These are phyloP conservation scores for Penaeus japonicus DNA, from an alignment of 1,140 invertebrate genomes.

Conservation along the genomic window DNA sequence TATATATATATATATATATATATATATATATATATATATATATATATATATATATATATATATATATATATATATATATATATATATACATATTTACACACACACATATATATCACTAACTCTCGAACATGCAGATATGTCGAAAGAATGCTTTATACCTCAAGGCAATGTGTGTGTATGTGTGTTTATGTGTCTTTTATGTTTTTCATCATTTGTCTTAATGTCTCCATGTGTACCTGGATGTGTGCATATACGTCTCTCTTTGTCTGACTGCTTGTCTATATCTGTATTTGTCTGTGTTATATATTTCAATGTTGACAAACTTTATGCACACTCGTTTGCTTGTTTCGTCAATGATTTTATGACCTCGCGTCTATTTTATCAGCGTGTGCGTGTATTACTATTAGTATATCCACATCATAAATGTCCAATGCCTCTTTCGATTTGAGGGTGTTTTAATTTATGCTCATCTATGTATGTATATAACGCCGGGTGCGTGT, in stretches of 20 bases:
- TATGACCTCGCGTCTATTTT: not conserved
- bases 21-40: not conserved
- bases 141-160: too few species aligned
- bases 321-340: too few species aligned
- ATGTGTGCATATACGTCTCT: not conserved
- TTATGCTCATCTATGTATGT: not conserved
- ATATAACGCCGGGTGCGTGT: not conserved
- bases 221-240: too few species aligned
- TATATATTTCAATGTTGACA: too few species aligned
- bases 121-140: too few species aligned
- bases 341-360: not conserved
- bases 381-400: not conserved
- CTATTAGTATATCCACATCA: not conserved
- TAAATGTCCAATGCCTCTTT: not conserved
- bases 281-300: not conserved
- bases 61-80: not conserved
- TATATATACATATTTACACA: not conserved
- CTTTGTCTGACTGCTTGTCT: not conserved
- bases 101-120: not conserved
- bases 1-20: not conserved
- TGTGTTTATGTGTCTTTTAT: not conserved
- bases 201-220: not conserved
- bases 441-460: not conserved
- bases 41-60: not conserved
- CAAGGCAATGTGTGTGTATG: not conserved